Conservation (phyloP, 2,888 invertebrate species). For the Leistus spinibarbis region DNA sequence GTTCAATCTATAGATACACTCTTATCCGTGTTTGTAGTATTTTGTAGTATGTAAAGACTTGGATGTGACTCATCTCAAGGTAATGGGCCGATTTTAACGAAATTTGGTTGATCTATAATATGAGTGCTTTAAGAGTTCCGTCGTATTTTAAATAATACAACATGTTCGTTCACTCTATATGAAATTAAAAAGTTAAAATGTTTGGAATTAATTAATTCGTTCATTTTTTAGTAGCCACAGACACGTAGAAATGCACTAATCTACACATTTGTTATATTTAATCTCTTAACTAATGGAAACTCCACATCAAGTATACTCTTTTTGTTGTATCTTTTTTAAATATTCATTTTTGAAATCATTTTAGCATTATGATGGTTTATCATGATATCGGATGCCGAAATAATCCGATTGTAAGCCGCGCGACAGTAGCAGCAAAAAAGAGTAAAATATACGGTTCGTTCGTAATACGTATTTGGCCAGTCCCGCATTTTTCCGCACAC, state of each 20-base stretch:
- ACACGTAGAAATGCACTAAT: too few species aligned
- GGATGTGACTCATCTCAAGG: too few species aligned
- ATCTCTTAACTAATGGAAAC: background rate
- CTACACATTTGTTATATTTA: background rate
- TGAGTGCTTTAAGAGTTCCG: too few species aligned
- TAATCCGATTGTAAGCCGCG: slow-evolving; percentile 33
- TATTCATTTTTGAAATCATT: background rate
- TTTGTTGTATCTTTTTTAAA: background rate
- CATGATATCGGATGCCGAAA: slow-evolving; percentile 2
- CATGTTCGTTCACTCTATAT: too few species aligned
- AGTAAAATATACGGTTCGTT: background rate
- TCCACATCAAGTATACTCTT: background rate
- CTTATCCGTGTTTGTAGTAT: too few species aligned
- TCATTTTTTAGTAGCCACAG: background rate
- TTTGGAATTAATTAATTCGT: background rate
- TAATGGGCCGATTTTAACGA: too few species aligned
- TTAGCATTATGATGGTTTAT: background rate
- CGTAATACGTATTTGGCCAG: slow-evolving; percentile 19
- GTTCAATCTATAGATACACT: too few species aligned
- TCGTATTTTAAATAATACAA: too few species aligned
- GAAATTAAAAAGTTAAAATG: too few species aligned
- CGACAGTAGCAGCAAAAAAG: slow-evolving; percentile 16
- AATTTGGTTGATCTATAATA: too few species aligned
- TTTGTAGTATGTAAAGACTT: too few species aligned
- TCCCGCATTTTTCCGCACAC: slow-evolving; percentile 30